These are phyloP conservation scores for Cylindroiulus punctatus DNA, from an alignment of 2,888 invertebrate species.

Conservation along the genomic window DNA sequence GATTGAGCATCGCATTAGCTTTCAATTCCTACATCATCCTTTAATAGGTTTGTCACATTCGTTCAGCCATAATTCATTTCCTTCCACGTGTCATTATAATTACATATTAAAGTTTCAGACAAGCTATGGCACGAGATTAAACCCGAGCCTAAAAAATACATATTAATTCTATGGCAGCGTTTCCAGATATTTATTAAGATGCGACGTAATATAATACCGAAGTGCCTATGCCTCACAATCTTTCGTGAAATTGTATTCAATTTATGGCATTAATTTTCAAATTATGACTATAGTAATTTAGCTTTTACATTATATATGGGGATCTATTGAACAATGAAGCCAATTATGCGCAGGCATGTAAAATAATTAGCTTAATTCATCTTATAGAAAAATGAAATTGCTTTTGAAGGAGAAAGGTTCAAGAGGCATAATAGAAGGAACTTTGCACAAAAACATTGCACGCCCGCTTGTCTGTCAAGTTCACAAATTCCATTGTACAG, in stretches of 20 bases:
- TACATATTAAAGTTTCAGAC: constrained; percentile 34
- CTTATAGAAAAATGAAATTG: constrained; percentile 49
- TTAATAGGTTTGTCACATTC: constrained; percentile 34
- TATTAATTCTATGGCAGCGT: constrained; percentile 27
- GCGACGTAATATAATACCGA: constrained; percentile 34
- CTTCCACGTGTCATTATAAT: constrained; percentile 31
- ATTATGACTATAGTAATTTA: constrained; percentile 49
- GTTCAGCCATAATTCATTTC: constrained; percentile 5
- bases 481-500: no score
- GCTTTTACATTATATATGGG: constrained; percentile 46
- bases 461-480: constrained; percentile 1
- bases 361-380: constrained; percentile 52
- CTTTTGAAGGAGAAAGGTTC: constrained; percentile 46
- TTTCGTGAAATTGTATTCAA: constrained; percentile 50
- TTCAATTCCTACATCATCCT: background rate
- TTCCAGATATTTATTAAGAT: constrained; percentile 30
- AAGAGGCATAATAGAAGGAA: constrained; percentile 23
- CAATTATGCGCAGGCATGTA: constrained; percentile 50
- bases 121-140: constrained; percentile 22
- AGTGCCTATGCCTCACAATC: constrained; percentile 21
- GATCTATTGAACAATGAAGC: constrained; percentile 50
- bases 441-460: constrained; percentile 27
- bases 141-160: background rate
- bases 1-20: background rate
- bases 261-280: constrained; percentile 46